Evolutionary conservation across 2,113 vertebrate genomes (phyloP), one percentile per base, ranked within the genome.

Genomic region (Melanostigma gelatinosum): DNA sequence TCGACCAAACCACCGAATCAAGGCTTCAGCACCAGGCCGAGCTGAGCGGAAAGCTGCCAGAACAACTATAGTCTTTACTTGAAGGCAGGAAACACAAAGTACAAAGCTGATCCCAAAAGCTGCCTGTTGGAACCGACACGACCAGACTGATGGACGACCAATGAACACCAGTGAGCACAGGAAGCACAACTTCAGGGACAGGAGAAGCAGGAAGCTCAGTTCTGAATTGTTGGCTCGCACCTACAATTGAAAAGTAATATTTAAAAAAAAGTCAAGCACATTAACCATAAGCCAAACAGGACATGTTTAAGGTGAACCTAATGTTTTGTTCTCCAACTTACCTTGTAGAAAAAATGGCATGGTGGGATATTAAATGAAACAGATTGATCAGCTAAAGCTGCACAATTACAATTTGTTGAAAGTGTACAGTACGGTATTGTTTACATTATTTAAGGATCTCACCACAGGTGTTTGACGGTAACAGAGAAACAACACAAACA

Each of bases 171-270:
- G 87, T 0, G 94, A 94, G 85, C 93, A 95, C 38, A 95, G 80
- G 82, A 95, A 95, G 82, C 94, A 95, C 64, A 95, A 84, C 79
- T 93, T 94, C 40, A 95, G 88, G 0, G 94, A 94, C 78, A 94
- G 3, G 27, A 95, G 92, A n/a, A 94, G 89, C 48, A 94, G 75
- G 74, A 95, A 95, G 81, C 95, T 95, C 67, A 95, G 88, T 60
- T 95, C 95, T 12, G 93, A 94, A 77, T 95, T 95, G 73, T 95
- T 95, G 74, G 94, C 93, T 29, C 91, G 90, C 0, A 95, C 92
- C 91, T 91, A 2, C 0, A 80, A n/a, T 34, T 12, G 13, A 42
- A 52, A 8, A 24, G 24, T 38, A 11, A 4, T 11, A 50, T 46
- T 11, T 32, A 24, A 60, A 58, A 29, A 2, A 10, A n/a, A 48